Evolutionary conservation across 2,888 invertebrate genomes (phyloP), one percentile per base, ranked within the genome.

Genomic region (Theodoxus fluviatilis): DNA sequence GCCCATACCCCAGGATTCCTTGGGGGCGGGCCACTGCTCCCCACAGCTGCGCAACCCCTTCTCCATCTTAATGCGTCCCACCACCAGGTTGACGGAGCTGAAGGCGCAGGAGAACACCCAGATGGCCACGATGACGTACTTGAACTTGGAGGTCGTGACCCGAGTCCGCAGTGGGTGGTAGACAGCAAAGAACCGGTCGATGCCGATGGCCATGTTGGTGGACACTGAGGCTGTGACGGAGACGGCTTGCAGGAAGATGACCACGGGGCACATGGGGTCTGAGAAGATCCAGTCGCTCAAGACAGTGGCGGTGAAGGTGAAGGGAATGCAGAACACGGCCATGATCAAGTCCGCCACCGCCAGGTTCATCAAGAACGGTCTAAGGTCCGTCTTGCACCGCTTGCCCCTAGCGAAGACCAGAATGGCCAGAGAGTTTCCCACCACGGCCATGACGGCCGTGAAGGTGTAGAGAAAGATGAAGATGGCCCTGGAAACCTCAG

Each of bases 291-390:
- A 90, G 38, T 85, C 81, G 9, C 79, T 77, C 38, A 88, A 77
- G 81, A 89, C 85, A 40, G 87, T 86, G 79, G 83, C 84, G 3
- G 88, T 87, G 78, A 88, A 95, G 1, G 94, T 93, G 83, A 95
- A 95, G 2, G 96, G 96, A 75, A 96, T 93, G 87, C 96, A 96
- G 81, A 96, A 93, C 33, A 94, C 83, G 0, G 95, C 93, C 92
- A 96, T 95, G 70, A 96, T 88, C 73, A 96, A 92, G 85, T 96
- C 96, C 52, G 96, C 94, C 49, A 95, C 90, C 0, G 96, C 95
- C 76, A 96, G 89, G 80, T 90, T 90, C 83, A 94, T 93, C 83
- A 96, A 94, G 86, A 96, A 95, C 3, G 80, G 77, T 67, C 87
- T 74, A 6, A 86, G 78, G 69, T 85, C 84, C 0, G 85, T 84